Conservation (phyloP, 2,888 invertebrate species). For the Phrixothrix hirtus region DNA sequence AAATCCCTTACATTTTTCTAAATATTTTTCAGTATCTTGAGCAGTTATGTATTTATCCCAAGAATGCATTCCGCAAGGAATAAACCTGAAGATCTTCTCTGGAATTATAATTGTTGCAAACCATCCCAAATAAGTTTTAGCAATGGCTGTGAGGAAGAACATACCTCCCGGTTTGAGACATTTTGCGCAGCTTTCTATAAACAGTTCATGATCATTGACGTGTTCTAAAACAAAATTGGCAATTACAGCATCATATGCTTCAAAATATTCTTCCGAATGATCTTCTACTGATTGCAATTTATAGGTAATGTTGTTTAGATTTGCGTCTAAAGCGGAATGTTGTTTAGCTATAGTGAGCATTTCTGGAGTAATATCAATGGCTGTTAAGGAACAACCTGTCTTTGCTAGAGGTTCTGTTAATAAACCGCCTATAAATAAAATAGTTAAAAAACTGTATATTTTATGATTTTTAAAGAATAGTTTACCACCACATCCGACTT, state of each 20-base stretch:
- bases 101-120: constrained; percentile 71
- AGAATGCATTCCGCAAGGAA: constrained; percentile 83
- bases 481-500: constrained; percentile 87
- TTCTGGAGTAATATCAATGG: constrained; percentile 76
- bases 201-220: constrained; percentile 71
- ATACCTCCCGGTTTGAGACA: constrained; percentile 65
- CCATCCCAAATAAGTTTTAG: constrained; percentile 67
- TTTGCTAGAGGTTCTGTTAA: constrained; percentile 68
- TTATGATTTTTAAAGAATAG: too few species aligned
- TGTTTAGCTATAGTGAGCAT: constrained; percentile 69
- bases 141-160: constrained; percentile 71
- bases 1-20: background rate
- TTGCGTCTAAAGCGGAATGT: constrained; percentile 61
- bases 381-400: constrained; percentile 78
- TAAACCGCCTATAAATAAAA: constrained; percentile 40
- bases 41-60: background rate
- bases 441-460: too few species aligned
- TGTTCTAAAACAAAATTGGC: constrained; percentile 92
- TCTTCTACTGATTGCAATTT: constrained; percentile 63
- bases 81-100: constrained; percentile 72
- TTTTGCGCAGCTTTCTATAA: constrained; percentile 69
- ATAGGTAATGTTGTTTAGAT: constrained; percentile 58
- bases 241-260: constrained; percentile 78
- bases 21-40: background rate
- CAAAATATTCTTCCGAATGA: constrained; percentile 47